phyloP scores from a whole-genome alignment of 2,797 vertebrate species.

The Dendrocincla tyrannina region DNA sequence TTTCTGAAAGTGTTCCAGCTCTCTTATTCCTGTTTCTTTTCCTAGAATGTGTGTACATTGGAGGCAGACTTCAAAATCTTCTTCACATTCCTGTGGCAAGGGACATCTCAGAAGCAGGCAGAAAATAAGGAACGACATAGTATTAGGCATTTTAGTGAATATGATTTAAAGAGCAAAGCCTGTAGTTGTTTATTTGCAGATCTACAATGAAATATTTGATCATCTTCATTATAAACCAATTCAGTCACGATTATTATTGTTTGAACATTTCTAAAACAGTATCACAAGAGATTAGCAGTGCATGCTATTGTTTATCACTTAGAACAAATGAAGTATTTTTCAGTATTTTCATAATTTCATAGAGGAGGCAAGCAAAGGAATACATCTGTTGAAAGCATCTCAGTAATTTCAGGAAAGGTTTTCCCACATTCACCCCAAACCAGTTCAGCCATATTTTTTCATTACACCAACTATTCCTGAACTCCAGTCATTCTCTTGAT shows the following conservation, averaged over 20 bases:
- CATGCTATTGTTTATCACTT: not conserved
- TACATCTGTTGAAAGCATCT: not conserved
- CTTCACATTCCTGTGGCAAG: not conserved
- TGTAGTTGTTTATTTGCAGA: not conserved
- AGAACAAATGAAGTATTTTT: not conserved
- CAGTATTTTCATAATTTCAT: not conserved
- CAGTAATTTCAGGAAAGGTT: not conserved
- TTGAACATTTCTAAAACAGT: not conserved
- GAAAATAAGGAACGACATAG: not conserved
- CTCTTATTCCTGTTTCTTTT: not conserved
- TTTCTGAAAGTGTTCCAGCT: not conserved
- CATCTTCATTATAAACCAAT: not conserved
- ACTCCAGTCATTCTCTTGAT: not conserved
- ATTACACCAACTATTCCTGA: not conserved
- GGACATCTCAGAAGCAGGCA: not conserved
- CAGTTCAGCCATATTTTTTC: not conserved
- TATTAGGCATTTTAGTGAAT: not conserved
- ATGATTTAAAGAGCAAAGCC: not conserved
- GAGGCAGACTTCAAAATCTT: not conserved
- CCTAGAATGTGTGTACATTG: not conserved
- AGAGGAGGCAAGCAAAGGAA: not conserved
- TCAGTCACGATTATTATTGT: not conserved
- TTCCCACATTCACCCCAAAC: not conserved
- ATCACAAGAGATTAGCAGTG: not conserved
- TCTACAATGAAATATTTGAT: not conserved